phyloP scores from a whole-genome alignment of 2,113 vertebrate genomes.

The Conger conger region DNA sequence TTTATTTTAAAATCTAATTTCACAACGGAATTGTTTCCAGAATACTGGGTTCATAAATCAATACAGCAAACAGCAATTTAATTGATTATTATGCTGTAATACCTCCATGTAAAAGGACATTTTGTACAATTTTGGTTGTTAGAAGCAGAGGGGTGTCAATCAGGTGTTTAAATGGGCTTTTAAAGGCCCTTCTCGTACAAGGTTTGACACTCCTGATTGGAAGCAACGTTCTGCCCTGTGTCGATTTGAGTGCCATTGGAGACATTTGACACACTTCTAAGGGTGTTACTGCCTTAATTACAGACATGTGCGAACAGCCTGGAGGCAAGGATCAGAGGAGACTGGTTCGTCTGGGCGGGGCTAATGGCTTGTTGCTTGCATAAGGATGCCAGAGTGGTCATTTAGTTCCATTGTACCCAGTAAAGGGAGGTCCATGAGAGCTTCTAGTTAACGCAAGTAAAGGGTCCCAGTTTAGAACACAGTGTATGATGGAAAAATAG shows the following conservation, averaged over 20 bases:
- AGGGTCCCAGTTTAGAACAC: neutral
- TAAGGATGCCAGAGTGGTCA: neutral
- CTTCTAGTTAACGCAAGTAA: neutral
- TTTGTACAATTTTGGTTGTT: neutral
- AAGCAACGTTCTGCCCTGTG: no score
- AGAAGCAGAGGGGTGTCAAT: neutral
- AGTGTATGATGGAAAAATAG: neutral
- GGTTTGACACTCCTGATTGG: no score
- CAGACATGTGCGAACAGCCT: neutral
- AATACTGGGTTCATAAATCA: neutral
- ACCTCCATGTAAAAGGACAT: neutral
- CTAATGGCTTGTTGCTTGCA: neutral
- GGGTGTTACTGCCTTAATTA: slow-evolving; percentile 13
- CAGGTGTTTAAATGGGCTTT: no score
- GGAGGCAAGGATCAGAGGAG: slow-evolving; percentile 14
- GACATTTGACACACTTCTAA: neutral
- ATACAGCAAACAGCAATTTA: no score
- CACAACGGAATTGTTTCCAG: neutral
- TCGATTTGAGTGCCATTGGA: neutral
- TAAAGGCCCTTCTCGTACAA: no score
- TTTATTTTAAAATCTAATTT: neutral
- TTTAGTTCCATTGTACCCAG: neutral
- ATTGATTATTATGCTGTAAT: neutral
- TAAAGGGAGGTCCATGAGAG: neutral
- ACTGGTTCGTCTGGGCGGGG: neutral